phyloP scores from a whole-genome alignment of 2,113 vertebrate genomes.

The Machaerirhynchus nigripectus region DNA sequence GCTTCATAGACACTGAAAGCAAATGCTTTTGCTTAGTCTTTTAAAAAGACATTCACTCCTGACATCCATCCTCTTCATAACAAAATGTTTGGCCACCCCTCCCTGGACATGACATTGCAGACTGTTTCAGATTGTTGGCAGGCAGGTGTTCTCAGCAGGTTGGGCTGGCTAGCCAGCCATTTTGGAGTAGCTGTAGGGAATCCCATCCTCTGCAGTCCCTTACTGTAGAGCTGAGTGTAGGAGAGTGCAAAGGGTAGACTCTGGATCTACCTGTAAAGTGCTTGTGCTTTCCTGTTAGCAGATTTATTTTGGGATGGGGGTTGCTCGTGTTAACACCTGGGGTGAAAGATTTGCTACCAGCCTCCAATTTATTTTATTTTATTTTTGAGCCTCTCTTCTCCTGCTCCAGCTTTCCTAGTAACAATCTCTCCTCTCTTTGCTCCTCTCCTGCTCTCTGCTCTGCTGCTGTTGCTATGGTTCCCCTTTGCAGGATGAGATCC shows the following conservation, averaged over 20 bases:
- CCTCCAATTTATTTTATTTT: conserved; percentile 44
- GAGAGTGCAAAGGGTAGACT: background rate
- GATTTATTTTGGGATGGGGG: conserved; percentile 29
- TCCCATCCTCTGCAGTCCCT: background rate
- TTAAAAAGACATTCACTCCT: background rate
- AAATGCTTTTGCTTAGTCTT: background rate
- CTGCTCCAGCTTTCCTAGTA: conserved; percentile 74
- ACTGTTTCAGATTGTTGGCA: background rate
- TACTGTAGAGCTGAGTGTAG: background rate
- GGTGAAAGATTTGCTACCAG: background rate
- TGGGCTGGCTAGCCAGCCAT: background rate
- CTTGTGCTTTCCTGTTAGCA: background rate
- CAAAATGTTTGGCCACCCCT: background rate
- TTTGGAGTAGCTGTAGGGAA: background rate
- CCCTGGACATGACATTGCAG: background rate
- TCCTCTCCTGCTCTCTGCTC: conserved; percentile 77
- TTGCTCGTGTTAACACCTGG: background rate
- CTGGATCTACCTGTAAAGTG: background rate
- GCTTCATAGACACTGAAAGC: background rate
- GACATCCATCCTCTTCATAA: background rate
- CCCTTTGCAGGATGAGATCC: conserved; percentile 88
- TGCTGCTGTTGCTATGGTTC: conserved; percentile 84
- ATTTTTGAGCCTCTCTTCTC: conserved; percentile 58
- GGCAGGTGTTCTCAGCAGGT: background rate
- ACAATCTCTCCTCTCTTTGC: conserved; percentile 80